phyloP scores from a whole-genome alignment of 1,140 invertebrate species.

The Psilanteris sp. region DNA sequence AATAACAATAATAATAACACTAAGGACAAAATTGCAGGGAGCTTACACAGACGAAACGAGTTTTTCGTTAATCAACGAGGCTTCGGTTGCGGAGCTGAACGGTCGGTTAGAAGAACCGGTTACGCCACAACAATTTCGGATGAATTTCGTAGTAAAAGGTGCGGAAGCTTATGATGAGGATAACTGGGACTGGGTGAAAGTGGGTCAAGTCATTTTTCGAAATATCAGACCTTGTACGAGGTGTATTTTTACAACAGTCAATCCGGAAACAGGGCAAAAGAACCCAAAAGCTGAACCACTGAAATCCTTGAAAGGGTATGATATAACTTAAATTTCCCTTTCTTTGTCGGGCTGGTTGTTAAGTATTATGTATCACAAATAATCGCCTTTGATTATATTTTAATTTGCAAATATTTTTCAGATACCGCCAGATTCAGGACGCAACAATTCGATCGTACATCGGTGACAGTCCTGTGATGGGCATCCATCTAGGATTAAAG shows the following conservation, averaged over 20 bases:
- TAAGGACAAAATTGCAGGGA: slow-evolving; percentile 75
- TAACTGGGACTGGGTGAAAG: slow-evolving; percentile 85
- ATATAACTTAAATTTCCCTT: slow-evolving; percentile 23
- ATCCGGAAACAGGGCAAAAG: slow-evolving; percentile 80
- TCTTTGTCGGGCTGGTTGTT: too few relatives aligned
- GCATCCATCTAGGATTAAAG: slow-evolving; percentile 75
- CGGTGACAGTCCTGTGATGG: slow-evolving; percentile 75
- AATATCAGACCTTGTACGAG: slow-evolving; percentile 84
- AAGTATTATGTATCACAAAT: too few relatives aligned
- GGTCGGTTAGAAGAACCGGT: slow-evolving; percentile 80
- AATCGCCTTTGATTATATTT: too few relatives aligned
- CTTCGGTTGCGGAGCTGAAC: slow-evolving; percentile 84
- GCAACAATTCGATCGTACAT: slow-evolving; percentile 59
- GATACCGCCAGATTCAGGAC: slow-evolving; percentile 75
- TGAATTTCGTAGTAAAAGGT: slow-evolving; percentile 85
- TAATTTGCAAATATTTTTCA: slow-evolving; percentile 42
- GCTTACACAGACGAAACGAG: slow-evolving; percentile 82
- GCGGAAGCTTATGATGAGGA: slow-evolving; percentile 84
- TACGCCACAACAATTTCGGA: slow-evolving; percentile 82
- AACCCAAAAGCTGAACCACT: slow-evolving; percentile 80
- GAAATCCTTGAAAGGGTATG: slow-evolving; percentile 80
- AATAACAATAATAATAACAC: neutral
- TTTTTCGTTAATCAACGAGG: slow-evolving; percentile 83
- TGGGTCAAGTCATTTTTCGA: slow-evolving; percentile 83
- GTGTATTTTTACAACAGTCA: slow-evolving; percentile 83